Evolutionary conservation across 2,797 vertebrate species (phyloP), one percentile per base, ranked within the genome.

Genomic region (Astyanax mexicanus): DNA sequence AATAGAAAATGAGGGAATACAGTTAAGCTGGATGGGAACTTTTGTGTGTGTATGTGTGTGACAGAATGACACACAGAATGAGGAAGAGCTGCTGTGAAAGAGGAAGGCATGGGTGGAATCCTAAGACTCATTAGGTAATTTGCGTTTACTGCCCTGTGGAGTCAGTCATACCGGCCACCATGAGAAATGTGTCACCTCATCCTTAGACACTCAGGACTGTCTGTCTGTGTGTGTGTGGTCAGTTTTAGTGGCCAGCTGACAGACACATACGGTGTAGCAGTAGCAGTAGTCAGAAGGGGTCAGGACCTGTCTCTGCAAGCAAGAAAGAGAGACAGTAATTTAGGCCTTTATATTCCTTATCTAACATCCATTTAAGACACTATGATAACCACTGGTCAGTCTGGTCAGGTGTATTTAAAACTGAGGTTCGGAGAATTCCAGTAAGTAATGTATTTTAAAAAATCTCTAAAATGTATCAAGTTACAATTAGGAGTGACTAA

Each of bases 101-200:
- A 62, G 66, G 27, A 35, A 65, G 66, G 54, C 51, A 55, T 49
- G 72, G 42, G 69, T 45, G 68, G 71, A 79, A 77, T 72, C 51
- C 77, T 83, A 35, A 74, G 51, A 65, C 42, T 70, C 49, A 78
- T 72, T 52, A 74, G 69, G 64, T 68, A 74, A 78, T 57, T 82
- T 44, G 54, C 51, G 69, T 80, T 78, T 47, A 61, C 69, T 74
- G 60, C 67, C 66, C n/a, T n/a, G n/a, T 49, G 72, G 45, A 42
- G 4, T 8, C 73, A 8, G 27, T 49, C 38, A 49, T 35, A 72
- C 77, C 74, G 49, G 72, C 70, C 75, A 84, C 64, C 38, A 67
- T 79, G 80, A 80, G 79, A 88, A 88, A 88, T 85, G 73, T 89
- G 74, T 86, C 88, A 90, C 84, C 83, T 85, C 74, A 75, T 82